Percentiles rank a stretch among this genome's conserved stretches.
Evolutionary conservation across 2,797 vertebrate genomes (phyloP).

Genomic region (Staurois parvus): DNA sequence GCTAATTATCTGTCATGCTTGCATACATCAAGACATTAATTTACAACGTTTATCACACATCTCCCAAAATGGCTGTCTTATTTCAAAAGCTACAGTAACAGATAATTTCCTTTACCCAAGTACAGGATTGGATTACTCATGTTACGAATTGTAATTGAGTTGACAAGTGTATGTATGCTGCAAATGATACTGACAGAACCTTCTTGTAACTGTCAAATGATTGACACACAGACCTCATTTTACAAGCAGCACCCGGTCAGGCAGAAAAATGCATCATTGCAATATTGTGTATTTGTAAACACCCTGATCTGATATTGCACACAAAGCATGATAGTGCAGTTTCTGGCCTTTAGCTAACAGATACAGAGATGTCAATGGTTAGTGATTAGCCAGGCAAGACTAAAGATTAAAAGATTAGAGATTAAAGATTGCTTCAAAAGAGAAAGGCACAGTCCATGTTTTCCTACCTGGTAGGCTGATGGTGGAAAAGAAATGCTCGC

Average conservation of each 20-base stretch:
- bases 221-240: background rate
- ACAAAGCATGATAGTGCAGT: constrained; percentile 35
- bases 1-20: background rate
- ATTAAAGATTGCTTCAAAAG: background rate
- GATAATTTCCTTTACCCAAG: background rate
- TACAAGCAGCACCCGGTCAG: background rate
- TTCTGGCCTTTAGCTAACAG: constrained; percentile 34
- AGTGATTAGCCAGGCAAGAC: background rate
- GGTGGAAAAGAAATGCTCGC: constrained; percentile 7
- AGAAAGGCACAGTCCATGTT: background rate
- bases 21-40: background rate
- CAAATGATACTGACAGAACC: background rate
- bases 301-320: background rate
- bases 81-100: background rate
- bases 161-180: background rate
- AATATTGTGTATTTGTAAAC: constrained; percentile 1
- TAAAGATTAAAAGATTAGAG: no score
- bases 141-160: background rate
- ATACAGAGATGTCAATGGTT: background rate
- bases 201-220: no score
- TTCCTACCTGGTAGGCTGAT: constrained; percentile 16
- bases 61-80: background rate
- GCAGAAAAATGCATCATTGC: constrained; percentile 9
- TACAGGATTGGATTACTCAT: background rate
- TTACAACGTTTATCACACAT: background rate